phyloP scores from a whole-genome alignment of 1,140 invertebrate genomes.

The Triops longicaudatus region DNA sequence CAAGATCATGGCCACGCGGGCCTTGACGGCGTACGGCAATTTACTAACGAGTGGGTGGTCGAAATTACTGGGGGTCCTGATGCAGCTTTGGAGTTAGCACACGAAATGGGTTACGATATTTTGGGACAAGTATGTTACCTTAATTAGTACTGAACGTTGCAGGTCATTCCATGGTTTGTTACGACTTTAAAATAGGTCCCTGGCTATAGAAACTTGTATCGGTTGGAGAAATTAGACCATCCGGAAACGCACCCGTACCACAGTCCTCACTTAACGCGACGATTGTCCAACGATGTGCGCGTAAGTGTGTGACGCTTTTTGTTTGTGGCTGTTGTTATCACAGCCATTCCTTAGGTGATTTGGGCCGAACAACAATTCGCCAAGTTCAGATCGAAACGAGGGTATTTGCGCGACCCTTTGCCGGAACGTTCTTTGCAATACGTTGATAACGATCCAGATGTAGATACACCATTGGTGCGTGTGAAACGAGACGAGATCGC shows the following conservation, averaged over 20 bases:
- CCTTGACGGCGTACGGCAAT: slow-evolving; percentile 35
- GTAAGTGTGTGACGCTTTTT: slow-evolving; percentile 36
- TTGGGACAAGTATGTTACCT: slow-evolving; percentile 40
- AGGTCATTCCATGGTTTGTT: not conserved
- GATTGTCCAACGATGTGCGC: slow-evolving; percentile 38
- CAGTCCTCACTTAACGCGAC: slow-evolving; percentile 35
- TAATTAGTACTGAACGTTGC: too few relatives aligned
- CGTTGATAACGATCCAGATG: slow-evolving; percentile 1
- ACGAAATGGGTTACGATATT: slow-evolving; percentile 45
- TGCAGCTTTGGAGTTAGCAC: slow-evolving; percentile 42
- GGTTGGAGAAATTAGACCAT: slow-evolving; percentile 44
- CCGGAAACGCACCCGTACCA: slow-evolving; percentile 33
- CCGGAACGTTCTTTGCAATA: not conserved
- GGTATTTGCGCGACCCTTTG: slow-evolving; percentile 38
- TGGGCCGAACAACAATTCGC: slow-evolving; percentile 61
- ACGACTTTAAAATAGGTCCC: slow-evolving; percentile 40
- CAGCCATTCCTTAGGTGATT: slow-evolving; percentile 44
- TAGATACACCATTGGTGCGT: slow-evolving; percentile 12
- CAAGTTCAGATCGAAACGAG: slow-evolving; percentile 54
- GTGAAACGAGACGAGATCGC: slow-evolving; percentile 22
- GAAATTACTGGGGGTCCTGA: slow-evolving; percentile 43
- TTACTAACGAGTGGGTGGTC: slow-evolving; percentile 50
- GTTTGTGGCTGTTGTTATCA: slow-evolving; percentile 18
- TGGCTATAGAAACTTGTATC: slow-evolving; percentile 49
- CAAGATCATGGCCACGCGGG: slow-evolving; percentile 30